Evolutionary conservation across 1,140 invertebrate species (phyloP).

Genomic region (Bombus superbus): DNA sequence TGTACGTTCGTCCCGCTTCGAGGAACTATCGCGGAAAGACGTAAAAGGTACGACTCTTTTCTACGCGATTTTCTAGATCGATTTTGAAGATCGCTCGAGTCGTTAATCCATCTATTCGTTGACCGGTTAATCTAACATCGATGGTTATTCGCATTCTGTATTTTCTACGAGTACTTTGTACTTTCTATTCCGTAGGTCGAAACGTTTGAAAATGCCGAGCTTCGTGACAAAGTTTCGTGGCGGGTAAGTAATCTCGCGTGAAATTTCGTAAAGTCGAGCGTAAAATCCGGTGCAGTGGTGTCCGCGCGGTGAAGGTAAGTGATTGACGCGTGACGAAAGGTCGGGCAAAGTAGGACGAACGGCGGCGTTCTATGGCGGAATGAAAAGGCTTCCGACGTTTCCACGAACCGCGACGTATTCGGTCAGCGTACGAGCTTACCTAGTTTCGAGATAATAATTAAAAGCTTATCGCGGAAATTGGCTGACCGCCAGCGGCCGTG

Average conservation of each 20-base stretch:
- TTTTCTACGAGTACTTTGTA: too few relatives aligned
- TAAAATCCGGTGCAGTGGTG: too few relatives aligned
- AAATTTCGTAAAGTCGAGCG: background rate
- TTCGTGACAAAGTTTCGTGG: background rate
- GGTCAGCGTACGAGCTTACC: slow-evolving; percentile 32
- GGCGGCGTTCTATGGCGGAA: background rate
- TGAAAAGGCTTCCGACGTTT: background rate
- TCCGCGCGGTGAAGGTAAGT: background rate
- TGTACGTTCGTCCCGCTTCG: background rate
- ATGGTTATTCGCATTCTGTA: too few relatives aligned
- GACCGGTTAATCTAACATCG: background rate
- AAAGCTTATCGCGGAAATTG: slow-evolving; percentile 69
- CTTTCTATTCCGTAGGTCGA: too few relatives aligned
- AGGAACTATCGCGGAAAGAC: background rate
- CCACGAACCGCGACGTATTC: background rate
- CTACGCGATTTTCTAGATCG: too few relatives aligned
- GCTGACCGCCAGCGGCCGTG: slow-evolving; percentile 53
- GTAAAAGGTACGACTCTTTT: background rate
- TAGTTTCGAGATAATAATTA: slow-evolving; percentile 68
- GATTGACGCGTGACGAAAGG: background rate
- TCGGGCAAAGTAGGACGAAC: background rate
- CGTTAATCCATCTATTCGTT: background rate
- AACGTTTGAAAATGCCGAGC: background rate
- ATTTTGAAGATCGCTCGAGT: background rate
- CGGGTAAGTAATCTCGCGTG: background rate